Conservation (phyloP, 1,140 invertebrate species). For the Meloidogyne floridensis region DNA sequence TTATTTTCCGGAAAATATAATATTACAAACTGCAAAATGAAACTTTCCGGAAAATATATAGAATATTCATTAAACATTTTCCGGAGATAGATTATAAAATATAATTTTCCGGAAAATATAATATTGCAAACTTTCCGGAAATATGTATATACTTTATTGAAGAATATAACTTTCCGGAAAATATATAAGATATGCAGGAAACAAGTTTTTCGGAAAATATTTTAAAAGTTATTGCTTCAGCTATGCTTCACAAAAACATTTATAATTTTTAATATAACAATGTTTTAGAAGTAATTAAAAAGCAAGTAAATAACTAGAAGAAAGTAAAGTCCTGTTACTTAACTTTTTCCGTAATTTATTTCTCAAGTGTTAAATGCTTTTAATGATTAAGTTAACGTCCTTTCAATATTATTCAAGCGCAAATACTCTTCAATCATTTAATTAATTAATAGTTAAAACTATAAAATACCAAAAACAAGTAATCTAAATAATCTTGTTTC, state of each 20-base stretch:
- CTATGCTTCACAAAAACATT: no score
- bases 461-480: no score
- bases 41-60: neutral
- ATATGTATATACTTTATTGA: neutral
- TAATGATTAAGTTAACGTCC: neutral
- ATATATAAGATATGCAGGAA: no score
- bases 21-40: neutral
- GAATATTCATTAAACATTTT: no score
- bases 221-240: no score
- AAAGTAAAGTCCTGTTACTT: neutral
- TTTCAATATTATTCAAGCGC: neutral
- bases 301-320: neutral
- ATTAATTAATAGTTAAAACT: no score
- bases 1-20: neutral
- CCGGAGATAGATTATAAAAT: neutral
- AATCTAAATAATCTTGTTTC: neutral
- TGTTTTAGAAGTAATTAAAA: neutral
- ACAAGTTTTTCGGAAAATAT: no score
- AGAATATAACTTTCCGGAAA: neutral
- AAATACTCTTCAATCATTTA: neutral
- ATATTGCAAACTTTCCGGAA: neutral
- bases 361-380: conserved; percentile 3
- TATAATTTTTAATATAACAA: neutral
- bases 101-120: neutral
- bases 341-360: neutral